These are phyloP conservation scores for Colostygia pectinataria DNA, from an alignment of 2,888 invertebrate species.

Conservation along the genomic window DNA sequence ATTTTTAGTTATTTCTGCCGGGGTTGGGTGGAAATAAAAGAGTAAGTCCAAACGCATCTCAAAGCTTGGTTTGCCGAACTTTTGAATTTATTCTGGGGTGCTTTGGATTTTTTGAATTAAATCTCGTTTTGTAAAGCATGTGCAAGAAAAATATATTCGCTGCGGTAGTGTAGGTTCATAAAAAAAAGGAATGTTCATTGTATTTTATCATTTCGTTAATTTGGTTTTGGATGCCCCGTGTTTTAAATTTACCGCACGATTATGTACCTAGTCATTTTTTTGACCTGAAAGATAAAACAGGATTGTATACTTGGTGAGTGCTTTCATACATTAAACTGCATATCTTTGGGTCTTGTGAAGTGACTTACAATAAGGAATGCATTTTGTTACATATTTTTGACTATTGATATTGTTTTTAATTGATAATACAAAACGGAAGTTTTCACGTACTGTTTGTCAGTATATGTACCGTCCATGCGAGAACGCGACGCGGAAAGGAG, in stretches of 20 bases:
- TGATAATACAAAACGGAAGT: too few species aligned
- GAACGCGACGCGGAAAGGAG: too few species aligned
- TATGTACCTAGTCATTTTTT: conserved; percentile 5
- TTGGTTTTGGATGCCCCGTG: conserved; percentile 24
- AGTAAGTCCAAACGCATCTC: conserved; percentile 66
- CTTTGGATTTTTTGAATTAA: conserved; percentile 44
- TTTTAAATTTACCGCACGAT: conserved; percentile 24
- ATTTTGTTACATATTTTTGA: too few species aligned
- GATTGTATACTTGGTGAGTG: conserved; percentile 40
- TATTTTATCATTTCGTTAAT: conserved; percentile 25
- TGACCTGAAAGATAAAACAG: conserved; percentile 3
- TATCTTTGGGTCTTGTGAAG: too few species aligned
- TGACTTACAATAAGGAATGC: too few species aligned
- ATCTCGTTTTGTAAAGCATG: conserved; percentile 38
- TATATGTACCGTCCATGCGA: too few species aligned
- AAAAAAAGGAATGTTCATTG: conserved; percentile 19
- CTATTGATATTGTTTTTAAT: background rate
- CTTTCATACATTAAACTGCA: too few species aligned
- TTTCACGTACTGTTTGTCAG: too few species aligned
- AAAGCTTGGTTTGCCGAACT: conserved; percentile 66
- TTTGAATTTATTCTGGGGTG: conserved; percentile 50
- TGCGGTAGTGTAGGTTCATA: conserved; percentile 17
- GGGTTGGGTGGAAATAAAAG: conserved; percentile 72
- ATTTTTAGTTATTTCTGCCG: conserved; percentile 77
- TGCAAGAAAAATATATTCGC: conserved; percentile 39